A percentile compares a stretch with the other conserved stretches of the same genome.
phyloP scores from a whole-genome alignment of 2,797 vertebrate genomes.

The Sphenodon punctatus region DNA sequence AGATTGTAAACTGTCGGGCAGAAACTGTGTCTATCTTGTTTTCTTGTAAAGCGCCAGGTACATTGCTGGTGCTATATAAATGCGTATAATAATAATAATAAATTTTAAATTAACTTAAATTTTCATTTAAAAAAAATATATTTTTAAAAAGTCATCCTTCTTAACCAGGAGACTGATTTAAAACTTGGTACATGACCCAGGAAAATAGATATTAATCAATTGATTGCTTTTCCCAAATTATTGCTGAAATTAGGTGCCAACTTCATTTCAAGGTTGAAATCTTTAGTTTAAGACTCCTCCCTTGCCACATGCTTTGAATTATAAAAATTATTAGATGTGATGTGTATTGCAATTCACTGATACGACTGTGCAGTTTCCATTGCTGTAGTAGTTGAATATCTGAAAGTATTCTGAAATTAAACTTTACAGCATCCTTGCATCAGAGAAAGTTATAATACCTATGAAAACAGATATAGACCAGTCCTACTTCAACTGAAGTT shows the following conservation, averaged over 20 bases:
- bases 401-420: not conserved
- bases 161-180: too few relatives aligned
- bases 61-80: too few relatives aligned
- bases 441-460: not conserved
- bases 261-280: not conserved
- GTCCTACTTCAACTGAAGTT: not conserved
- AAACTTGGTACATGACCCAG: too few relatives aligned
- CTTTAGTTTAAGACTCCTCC: not conserved
- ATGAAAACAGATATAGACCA: not conserved
- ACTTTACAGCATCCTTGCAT: not conserved
- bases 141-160: too few relatives aligned
- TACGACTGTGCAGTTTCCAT: accelerated
- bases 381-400: accelerated
- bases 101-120: accelerated
- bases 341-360: accelerated
- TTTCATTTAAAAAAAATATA: accelerated
- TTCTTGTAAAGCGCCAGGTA: too few relatives aligned
- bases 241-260: too few relatives aligned
- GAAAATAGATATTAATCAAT: not conserved
- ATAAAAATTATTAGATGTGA: accelerated
- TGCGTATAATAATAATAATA: not conserved
- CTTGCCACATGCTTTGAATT: not conserved
- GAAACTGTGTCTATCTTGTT: too few relatives aligned
- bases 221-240: not conserved
- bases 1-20: too few relatives aligned